These are phyloP conservation scores for Dendrocincla fuliginosa DNA, from an alignment of 2,797 vertebrate genomes.

Conservation along the genomic window DNA sequence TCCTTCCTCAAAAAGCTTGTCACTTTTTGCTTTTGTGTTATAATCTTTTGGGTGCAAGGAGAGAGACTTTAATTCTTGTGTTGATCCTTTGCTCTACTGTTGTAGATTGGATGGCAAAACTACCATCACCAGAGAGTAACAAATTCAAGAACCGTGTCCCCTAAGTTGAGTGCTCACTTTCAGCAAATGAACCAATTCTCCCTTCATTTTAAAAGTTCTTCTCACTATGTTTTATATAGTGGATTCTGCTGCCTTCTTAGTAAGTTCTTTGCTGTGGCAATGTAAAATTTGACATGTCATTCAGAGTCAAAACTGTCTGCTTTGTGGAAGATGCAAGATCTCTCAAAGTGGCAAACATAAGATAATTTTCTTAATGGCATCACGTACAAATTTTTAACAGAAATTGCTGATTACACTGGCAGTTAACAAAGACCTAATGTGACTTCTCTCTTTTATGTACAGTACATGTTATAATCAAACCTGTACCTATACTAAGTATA, in stretches of 20 bases:
- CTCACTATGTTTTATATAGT: neutral
- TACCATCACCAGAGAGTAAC: neutral
- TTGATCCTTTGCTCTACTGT: neutral
- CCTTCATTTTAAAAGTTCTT: neutral
- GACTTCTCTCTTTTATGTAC: neutral
- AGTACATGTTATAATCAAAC: neutral
- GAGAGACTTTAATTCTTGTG: neutral
- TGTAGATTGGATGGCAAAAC: neutral
- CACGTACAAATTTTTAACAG: neutral
- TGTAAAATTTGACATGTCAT: neutral
- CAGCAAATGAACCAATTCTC: neutral
- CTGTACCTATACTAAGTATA: neutral
- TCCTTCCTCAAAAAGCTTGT: neutral
- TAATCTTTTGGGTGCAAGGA: neutral
- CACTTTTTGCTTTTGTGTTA: neutral
- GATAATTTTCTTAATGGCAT: neutral
- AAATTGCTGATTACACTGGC: neutral
- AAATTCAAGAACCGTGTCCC: neutral
- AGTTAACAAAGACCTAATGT: neutral
- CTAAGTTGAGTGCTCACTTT: neutral
- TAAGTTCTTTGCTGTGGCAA: neutral
- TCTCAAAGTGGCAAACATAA: neutral
- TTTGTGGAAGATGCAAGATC: neutral
- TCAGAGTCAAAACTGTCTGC: neutral
- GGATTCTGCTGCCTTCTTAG: neutral